Conservation (phyloP, 1,140 invertebrate genomes). For the Ceratosolen fusciceps region DNA sequence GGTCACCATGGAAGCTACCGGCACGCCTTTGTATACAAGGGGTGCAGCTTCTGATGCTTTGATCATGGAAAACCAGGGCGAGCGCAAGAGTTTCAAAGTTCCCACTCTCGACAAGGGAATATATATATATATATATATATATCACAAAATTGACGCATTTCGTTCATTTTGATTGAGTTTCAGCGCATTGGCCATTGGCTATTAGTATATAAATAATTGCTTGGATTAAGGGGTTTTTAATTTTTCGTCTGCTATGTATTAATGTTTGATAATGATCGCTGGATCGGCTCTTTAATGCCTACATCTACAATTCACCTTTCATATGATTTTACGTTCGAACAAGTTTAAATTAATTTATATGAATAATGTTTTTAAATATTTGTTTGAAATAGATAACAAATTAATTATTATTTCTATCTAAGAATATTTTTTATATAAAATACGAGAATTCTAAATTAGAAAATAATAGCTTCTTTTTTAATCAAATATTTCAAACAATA, state of each 20-base stretch:
- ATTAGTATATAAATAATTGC: background rate
- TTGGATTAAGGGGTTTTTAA: background rate
- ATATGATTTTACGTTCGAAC: no score
- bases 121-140: no score
- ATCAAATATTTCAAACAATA: no score
- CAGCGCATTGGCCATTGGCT: background rate
- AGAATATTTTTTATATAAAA: no score
- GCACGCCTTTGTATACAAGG: background rate
- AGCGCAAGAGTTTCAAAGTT: constrained; percentile 2
- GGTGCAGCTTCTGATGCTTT: background rate
- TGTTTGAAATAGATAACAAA: no score
- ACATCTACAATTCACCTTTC: no score
- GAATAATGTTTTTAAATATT: no score
- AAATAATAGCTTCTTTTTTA: no score
- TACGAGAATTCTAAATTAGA: no score
- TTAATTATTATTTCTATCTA: background rate
- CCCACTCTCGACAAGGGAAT: background rate
- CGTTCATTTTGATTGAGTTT: constrained; percentile 1
- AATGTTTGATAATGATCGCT: no score
- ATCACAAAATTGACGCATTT: background rate
- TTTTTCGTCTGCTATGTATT: background rate
- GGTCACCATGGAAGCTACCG: background rate
- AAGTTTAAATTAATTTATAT: no score
- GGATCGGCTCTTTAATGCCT: no score
- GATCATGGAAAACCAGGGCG: background rate